These are phyloP conservation scores for Phenganax marumi DNA, from an alignment of 92 coral and sea anemone species.

Conservation along the genomic window DNA sequence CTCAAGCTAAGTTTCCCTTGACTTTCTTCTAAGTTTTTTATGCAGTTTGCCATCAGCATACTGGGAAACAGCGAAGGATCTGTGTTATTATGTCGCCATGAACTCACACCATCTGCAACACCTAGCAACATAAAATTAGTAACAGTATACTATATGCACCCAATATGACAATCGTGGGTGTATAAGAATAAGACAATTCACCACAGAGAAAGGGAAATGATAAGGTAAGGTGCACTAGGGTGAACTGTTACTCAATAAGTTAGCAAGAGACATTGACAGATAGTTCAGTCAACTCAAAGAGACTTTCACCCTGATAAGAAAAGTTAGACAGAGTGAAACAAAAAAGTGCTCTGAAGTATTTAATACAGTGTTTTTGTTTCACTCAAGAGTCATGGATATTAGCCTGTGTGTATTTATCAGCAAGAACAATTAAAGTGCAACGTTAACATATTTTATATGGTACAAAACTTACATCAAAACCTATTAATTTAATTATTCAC, in stretches of 20 bases:
- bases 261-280: no score
- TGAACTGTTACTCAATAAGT: no score
- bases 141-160: background rate
- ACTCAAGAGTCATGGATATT: background rate
- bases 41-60: constrained; percentile 22
- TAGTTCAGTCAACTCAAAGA: no score
- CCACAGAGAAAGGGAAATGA: no score
- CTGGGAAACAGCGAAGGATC: constrained; percentile 40
- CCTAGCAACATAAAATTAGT: background rate
- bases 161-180: background rate
- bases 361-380: background rate
- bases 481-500: background rate
- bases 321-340: no score
- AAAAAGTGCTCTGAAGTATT: no score
- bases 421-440: no score
- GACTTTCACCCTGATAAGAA: no score
- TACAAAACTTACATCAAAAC: no score
- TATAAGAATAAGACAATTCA: background rate
- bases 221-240: no score
- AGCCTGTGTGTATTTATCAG: background rate
- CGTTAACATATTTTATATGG: no score
- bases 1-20: constrained; percentile 16
- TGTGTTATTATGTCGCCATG: background rate
- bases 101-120: constrained; percentile 41
- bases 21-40: constrained; percentile 8